Evolutionary conservation across 2,888 invertebrate species (phyloP), one percentile per base, ranked within the genome.

Genomic region (Catonia carolina): DNA sequence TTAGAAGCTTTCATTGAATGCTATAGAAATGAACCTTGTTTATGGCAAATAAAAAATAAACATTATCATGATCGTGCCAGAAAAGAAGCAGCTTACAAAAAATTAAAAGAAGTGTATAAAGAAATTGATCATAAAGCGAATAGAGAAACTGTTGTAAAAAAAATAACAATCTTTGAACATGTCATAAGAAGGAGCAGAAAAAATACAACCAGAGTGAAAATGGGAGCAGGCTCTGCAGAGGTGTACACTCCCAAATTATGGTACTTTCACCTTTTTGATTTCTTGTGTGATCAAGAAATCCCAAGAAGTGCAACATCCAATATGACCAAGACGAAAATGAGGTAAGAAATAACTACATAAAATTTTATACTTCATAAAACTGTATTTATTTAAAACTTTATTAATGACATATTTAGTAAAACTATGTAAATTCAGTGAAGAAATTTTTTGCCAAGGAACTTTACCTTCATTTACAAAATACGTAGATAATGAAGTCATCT

Each of bases 401-500:
- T n/a, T n/a, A n/a, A n/a, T n/a, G n/a, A n/a, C n/a, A n/a, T n/a
- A n/a, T n/a, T n/a, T n/a, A n/a, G n/a, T n/a, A n/a, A n/a, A n/a
- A n/a, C n/a, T n/a, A n/a, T n/a, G n/a, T n/a, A n/a, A n/a, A n/a
- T n/a, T n/a, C n/a, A n/a, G n/a, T n/a, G n/a, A n/a, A n/a, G n/a
- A n/a, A n/a, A n/a, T 55, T 7, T 49, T 5, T 56, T 59, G 61
- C 51, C 56, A 61, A 18, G 42, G 53, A 6, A 61, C 50, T 23
- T 23, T 15, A 10, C 59, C 51, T 53, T 56, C 56, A 59, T 56
- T 50, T n/a, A n/a, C n/a, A n/a, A 12, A 12, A 20, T 35, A 59
- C 56, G 35, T 61, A 53, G n/a, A 48, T 37, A 39, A 56, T 50
- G 49, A 50, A 61, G 14, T 33, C 36, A 23, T 56, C 42, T 48